Evolutionary conservation across 92 coral and sea anemone species (phyloP), one percentile per base, ranked within the genome.

Genomic region (Phenganax marumi): DNA sequence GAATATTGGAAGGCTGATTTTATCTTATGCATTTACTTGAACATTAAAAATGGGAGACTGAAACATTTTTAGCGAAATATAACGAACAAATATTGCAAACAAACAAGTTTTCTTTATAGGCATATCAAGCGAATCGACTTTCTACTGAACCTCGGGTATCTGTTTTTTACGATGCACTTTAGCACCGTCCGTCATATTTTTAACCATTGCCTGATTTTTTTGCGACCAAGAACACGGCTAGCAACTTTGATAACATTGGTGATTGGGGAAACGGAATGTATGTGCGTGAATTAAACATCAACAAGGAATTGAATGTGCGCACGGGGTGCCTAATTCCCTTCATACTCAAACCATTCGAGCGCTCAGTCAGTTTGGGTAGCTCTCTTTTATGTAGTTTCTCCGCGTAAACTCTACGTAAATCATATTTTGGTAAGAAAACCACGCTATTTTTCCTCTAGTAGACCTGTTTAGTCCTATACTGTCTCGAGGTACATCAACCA

Each of bases 281-380:
- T 74, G 52, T 54, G 47, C 49, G 61, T 18, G 55, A 18, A 48
- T 22, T 52, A 19, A n/a, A 52, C 24, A 52, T 52, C 33, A 18
- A 0, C 55, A 73, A 50, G 13, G 43, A 2, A 21, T 74, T 74
- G 12, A 74, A 52, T 74, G 33, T 52, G 79, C 66, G 52, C 64
- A 48, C 79, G 25, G 79, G 79, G 79, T 74, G 79, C 79, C 79
- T 43, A 74, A 74, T 74, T 74, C 25, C 55, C 55, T 43, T 52
- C 79, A 74, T 74, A 74, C 79, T 69, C 8, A 9, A 69, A 18
- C 46, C 75, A 52, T 58, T 47, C 57, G 64, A 39, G 57, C 57
- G 43, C 19, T 25, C 46, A 25, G 43, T 74, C 79, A 52, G 10
- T 21, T 52, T 52, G 61, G 10, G 16, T 25, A 19, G 50, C 64